These are phyloP conservation scores for Trichacis sp. DNA, from an alignment of 2,888 invertebrate genomes.

Conservation along the genomic window DNA sequence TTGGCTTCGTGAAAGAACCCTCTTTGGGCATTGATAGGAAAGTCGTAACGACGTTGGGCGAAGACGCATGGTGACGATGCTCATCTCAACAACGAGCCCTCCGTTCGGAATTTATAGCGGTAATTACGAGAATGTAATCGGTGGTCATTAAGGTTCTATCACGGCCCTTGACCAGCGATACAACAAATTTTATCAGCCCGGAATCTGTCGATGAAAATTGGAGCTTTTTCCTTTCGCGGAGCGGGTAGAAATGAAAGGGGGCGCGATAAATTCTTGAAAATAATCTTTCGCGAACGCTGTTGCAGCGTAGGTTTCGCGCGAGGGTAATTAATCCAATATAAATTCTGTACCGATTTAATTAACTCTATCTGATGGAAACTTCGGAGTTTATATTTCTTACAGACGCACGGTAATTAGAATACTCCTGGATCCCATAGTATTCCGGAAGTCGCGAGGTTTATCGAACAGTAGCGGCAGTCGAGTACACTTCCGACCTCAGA, in stretches of 20 bases:
- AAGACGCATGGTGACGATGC: constrained; percentile 54
- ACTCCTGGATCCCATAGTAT: constrained; percentile 48
- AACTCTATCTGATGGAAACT: constrained; percentile 36
- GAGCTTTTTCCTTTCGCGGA: too few relatives aligned
- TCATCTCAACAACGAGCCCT: constrained; percentile 42
- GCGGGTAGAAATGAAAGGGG: too few relatives aligned
- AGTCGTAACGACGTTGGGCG: constrained; percentile 52
- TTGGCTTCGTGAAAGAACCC: constrained; percentile 33
- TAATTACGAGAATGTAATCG: constrained; percentile 63
- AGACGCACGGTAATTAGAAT: constrained; percentile 52
- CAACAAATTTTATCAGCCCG: constrained; percentile 60
- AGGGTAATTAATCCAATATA: constrained; percentile 14
- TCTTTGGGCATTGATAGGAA: constrained; percentile 48
- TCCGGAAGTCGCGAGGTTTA: constrained; percentile 51
- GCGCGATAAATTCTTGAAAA: background rate
- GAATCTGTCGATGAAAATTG: too few relatives aligned
- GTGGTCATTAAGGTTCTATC: constrained; percentile 64
- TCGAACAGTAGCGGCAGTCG: constrained; percentile 46
- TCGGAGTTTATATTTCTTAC: constrained; percentile 41
- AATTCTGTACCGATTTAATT: constrained; percentile 39
- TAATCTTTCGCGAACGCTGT: background rate
- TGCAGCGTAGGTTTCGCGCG: background rate
- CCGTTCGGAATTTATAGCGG: constrained; percentile 60
- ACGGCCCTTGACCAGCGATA: constrained; percentile 54
- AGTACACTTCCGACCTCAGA: constrained; percentile 45